These are phyloP conservation scores for Chaetura pelagica DNA, from an alignment of 2,113 vertebrate genomes.

Conservation along the genomic window DNA sequence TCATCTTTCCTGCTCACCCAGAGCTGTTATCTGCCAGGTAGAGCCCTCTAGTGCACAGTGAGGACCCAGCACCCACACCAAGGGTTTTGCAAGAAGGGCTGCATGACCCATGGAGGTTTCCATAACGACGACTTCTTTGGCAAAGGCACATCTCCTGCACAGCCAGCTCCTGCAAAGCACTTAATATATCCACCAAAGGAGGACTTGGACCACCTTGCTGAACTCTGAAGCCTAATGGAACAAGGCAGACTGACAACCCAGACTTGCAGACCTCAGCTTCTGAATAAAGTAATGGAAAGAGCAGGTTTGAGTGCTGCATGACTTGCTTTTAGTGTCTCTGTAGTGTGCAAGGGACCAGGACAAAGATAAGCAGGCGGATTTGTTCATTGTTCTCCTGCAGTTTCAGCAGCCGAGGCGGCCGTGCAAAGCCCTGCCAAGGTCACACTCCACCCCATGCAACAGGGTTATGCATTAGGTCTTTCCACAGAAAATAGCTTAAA, in stretches of 20 bases:
- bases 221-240: neutral
- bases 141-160: neutral
- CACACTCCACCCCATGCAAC: neutral
- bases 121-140: rapidly evolving
- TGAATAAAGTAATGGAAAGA: neutral
- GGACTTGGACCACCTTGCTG: neutral
- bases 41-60: slow-evolving; percentile 43
- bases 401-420: neutral
- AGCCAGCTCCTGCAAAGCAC: neutral
- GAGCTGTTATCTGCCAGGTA: neutral
- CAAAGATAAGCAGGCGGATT: neutral
- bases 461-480: neutral
- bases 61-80: neutral
- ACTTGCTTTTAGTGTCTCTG: neutral
- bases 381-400: neutral
- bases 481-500: neutral
- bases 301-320: neutral
- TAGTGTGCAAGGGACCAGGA: neutral
- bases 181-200: neutral
- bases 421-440: neutral
- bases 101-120: neutral
- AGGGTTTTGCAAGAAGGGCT: neutral
- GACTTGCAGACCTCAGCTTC: neutral
- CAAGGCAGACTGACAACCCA: neutral
- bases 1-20: neutral